Conservation (phyloP, 2,888 invertebrate genomes). For the Sarcophaga variegata region DNA sequence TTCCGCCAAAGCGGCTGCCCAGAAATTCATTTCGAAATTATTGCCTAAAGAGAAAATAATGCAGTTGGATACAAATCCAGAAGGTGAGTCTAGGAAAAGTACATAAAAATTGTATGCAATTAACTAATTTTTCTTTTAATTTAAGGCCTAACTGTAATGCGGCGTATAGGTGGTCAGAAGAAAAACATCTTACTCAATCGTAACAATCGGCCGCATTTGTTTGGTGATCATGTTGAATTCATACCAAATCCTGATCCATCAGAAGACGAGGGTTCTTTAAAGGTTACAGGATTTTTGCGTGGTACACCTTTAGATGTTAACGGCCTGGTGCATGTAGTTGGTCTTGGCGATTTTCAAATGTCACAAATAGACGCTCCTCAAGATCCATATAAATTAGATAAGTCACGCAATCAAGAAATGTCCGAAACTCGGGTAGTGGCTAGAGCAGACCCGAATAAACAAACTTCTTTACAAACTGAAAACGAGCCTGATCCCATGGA, state of each 20-base stretch:
- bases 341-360: constrained; percentile 97
- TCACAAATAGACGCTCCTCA: constrained; percentile 87
- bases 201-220: constrained; percentile 91
- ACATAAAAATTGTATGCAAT: background rate
- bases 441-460: constrained; percentile 86
- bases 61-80: constrained; percentile 88
- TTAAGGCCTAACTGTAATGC: constrained; percentile 85
- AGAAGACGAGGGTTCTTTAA: constrained; percentile 85
- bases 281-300: constrained; percentile 93
- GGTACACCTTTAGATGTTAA: constrained; percentile 93
- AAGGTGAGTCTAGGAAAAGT: constrained; percentile 82
- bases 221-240: constrained; percentile 91
- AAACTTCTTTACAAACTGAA: constrained; percentile 90
- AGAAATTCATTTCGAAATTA: constrained; percentile 86
- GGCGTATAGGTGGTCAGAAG: constrained; percentile 91
- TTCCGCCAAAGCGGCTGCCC: constrained; percentile 79
- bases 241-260: constrained; percentile 81
- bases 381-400: constrained; percentile 87
- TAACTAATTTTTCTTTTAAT: background rate
- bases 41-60: constrained; percentile 92
- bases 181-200: constrained; percentile 88
- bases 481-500: constrained; percentile 95
- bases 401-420: constrained; percentile 75
- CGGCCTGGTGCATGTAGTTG: constrained; percentile 93
- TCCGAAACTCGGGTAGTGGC: constrained; percentile 81